These are phyloP conservation scores for Aporrectodea caliginosa DNA, from an alignment of 1,140 invertebrate species.

Conservation along the genomic window DNA sequence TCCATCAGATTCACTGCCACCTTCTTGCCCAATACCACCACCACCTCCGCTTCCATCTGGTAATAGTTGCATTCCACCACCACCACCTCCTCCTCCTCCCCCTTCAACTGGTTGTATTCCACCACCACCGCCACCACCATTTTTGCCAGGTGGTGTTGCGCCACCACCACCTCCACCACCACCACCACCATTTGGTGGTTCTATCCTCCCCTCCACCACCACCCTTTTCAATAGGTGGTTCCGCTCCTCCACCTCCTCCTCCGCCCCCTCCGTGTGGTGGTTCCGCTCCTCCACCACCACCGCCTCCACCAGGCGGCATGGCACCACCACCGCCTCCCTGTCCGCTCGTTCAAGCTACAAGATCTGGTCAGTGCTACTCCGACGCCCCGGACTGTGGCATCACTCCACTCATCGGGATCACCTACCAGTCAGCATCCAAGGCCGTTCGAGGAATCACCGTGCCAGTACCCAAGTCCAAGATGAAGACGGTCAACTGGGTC, in stretches of 20 bases:
- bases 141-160: background rate
- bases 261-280: no score
- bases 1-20: slow-evolving; percentile 20
- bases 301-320: background rate
- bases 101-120: slow-evolving; percentile 50
- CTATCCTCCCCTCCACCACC: slow-evolving; percentile 22
- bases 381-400: background rate
- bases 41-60: slow-evolving; percentile 46
- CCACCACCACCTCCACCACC: slow-evolving; percentile 22
- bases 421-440: no score
- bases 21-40: slow-evolving; percentile 34
- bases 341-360: slow-evolving; percentile 22
- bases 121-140: slow-evolving; percentile 20
- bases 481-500: slow-evolving; percentile 53
- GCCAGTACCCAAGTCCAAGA: slow-evolving; percentile 51
- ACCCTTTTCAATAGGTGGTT: background rate
- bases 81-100: slow-evolving; percentile 49
- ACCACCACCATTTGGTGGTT: slow-evolving; percentile 18
- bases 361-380: slow-evolving; percentile 32
- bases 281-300: slow-evolving; percentile 4
- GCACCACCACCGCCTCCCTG: slow-evolving; percentile 55
- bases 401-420: slow-evolving; percentile 19
- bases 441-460: no score
- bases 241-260: slow-evolving; percentile 7
- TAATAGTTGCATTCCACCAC: no score